phyloP scores from a whole-genome alignment of 2,888 invertebrate species.

The Branchipolynoe longqiensis region DNA sequence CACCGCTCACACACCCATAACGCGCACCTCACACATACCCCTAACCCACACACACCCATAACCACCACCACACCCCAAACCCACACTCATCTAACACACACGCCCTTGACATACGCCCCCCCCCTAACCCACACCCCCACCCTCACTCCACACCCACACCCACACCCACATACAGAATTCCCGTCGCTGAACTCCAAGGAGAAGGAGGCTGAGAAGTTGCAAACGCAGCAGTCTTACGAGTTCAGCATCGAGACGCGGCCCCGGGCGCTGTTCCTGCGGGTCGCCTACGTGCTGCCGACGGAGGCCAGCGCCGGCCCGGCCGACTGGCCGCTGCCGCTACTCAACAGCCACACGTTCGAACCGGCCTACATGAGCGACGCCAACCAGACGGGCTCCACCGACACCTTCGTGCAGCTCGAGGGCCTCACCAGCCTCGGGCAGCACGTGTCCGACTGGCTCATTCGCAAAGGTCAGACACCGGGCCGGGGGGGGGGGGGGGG shows the following conservation, averaged over 20 bases:
- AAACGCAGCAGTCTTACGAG: slow-evolving; percentile 49
- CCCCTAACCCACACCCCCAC: too few relatives aligned
- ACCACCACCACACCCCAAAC: too few relatives aligned
- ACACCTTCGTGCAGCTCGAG: slow-evolving; percentile 15
- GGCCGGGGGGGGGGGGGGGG: too few relatives aligned
- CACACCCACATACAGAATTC: background rate
- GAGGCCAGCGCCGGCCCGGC: slow-evolving; percentile 39
- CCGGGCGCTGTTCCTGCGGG: slow-evolving; percentile 49
- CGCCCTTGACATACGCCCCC: too few relatives aligned
- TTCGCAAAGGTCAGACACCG: slow-evolving; percentile 38
- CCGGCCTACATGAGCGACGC: slow-evolving; percentile 21
- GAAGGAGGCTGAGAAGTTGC: slow-evolving; percentile 32
- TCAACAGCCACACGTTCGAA: slow-evolving; percentile 48
- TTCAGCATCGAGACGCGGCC: slow-evolving; percentile 58
- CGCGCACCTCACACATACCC: too few relatives aligned
- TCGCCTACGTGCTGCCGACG: slow-evolving; percentile 51
- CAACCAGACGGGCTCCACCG: background rate
- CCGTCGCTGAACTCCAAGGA: slow-evolving; percentile 23
- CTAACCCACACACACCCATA: too few relatives aligned
- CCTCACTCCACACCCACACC: too few relatives aligned
- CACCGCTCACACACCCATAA: too few relatives aligned
- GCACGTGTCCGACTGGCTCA: slow-evolving; percentile 23
- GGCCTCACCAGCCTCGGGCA: slow-evolving; percentile 8
- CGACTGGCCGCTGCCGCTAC: slow-evolving; percentile 38
- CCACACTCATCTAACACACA: too few relatives aligned